A percentile compares a stretch with the other conserved stretches of the same genome.
Evolutionary conservation across 2,113 vertebrate species (phyloP).

Genomic region (Corythoichthys intestinalis): DNA sequence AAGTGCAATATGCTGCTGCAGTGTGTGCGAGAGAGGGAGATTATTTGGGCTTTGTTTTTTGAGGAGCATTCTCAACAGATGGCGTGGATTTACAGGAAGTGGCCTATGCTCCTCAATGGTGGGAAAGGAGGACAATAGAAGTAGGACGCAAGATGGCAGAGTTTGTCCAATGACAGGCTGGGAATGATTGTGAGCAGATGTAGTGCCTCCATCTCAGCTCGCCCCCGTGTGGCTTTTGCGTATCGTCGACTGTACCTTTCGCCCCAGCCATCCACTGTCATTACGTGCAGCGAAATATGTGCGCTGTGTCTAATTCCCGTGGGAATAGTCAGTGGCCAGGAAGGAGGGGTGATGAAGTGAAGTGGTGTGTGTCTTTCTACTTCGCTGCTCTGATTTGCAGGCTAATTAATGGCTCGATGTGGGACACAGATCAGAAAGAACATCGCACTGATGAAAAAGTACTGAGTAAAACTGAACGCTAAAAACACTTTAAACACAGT

Average conservation of each 20-base stretch:
- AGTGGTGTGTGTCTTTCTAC: conserved; percentile 17
- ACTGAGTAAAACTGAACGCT: not conserved
- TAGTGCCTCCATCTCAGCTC: not conserved
- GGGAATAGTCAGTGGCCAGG: conserved; percentile 7
- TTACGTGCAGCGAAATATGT: conserved; percentile 9
- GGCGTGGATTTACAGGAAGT: conserved; percentile 27
- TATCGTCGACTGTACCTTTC: conserved; percentile 4
- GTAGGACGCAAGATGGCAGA: not conserved
- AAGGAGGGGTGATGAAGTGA: conserved; percentile 3
- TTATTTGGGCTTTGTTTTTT: conserved; percentile 43
- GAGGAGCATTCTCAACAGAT: conserved; percentile 35
- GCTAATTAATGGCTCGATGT: conserved; percentile 6
- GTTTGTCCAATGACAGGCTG: not conserved
- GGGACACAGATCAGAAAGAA: not conserved
- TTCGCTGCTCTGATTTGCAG: conserved; percentile 21
- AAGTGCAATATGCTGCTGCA: conserved; percentile 53
- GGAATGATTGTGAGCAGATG: conserved; percentile 32
- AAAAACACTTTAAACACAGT: not conserved
- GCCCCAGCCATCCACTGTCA: conserved; percentile 49
- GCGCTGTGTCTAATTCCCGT: conserved; percentile 13
- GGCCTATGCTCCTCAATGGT: conserved; percentile 4
- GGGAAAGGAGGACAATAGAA: not conserved
- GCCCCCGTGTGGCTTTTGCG: conserved; percentile 7
- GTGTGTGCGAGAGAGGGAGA: conserved; percentile 44
- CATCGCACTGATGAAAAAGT: not conserved